A percentile compares a stretch with the other conserved stretches of the same genome.
Conservation (phyloP, 2,888 invertebrate genomes). For the Acanthoscelides obtectus region DNA sequence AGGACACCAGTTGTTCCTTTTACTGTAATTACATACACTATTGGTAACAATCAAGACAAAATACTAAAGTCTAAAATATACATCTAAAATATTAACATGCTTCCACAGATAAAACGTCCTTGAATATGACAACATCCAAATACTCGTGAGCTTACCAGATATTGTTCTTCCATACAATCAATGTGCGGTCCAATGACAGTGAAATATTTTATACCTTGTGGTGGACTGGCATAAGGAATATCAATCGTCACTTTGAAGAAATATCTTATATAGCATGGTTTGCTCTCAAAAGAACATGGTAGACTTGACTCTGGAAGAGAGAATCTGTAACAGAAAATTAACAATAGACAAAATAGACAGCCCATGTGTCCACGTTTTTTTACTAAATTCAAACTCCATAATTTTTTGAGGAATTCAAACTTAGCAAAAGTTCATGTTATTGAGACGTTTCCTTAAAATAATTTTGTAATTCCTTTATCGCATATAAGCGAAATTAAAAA, state of each 20-base stretch:
- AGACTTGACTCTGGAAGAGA: slow-evolving; percentile 67
- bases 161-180: slow-evolving; percentile 77
- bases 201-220: slow-evolving; percentile 76
- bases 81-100: too few species aligned
- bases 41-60: too few species aligned
- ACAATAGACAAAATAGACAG: background rate
- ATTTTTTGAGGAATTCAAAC: background rate
- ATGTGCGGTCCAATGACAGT: slow-evolving; percentile 73
- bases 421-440: too few species aligned
- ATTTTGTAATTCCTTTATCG: too few species aligned
- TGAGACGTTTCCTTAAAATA: too few species aligned
- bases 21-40: too few species aligned
- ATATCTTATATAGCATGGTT: slow-evolving; percentile 67
- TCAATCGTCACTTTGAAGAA: slow-evolving; percentile 69
- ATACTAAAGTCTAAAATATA: too few species aligned
- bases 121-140: too few species aligned
- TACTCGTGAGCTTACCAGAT: slow-evolving; percentile 63
- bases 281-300: slow-evolving; percentile 74
- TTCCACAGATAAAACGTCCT: too few species aligned
- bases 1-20: too few species aligned
- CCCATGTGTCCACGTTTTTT: background rate
- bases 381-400: background rate
- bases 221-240: slow-evolving; percentile 73
- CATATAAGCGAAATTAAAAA: too few species aligned
- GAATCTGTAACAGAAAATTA: slow-evolving; percentile 46